Conservation (phyloP, 2,113 vertebrate species). For the Eurypyga helias region DNA sequence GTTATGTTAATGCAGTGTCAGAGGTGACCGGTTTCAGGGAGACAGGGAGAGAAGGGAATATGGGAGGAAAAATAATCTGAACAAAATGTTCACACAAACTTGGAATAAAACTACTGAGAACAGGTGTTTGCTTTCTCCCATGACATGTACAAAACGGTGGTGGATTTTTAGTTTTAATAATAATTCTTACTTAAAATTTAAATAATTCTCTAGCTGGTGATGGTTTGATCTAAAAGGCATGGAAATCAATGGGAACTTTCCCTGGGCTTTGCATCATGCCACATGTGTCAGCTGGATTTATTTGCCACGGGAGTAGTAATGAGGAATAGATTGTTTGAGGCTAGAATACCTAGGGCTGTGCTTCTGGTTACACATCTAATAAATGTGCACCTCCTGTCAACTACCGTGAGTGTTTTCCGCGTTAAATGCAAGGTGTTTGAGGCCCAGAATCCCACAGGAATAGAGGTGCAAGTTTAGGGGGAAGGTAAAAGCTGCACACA, state of each 20-base stretch:
- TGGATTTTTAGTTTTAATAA: not conserved
- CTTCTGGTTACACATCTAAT: not conserved
- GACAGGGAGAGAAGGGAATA: not conserved
- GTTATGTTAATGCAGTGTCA: not conserved
- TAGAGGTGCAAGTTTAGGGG: not conserved
- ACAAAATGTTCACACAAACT: not conserved
- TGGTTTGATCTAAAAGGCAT: not conserved
- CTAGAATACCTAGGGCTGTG: not conserved
- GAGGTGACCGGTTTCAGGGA: not conserved
- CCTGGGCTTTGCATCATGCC: not conserved
- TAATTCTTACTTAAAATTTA: not conserved
- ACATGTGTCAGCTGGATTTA: not conserved
- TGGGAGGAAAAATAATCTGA: not conserved
- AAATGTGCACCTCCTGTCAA: not conserved
- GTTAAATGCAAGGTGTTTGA: not conserved
- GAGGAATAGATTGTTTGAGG: not conserved
- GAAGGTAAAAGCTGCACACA: not conserved
- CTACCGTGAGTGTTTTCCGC: not conserved
- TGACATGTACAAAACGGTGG: not conserved
- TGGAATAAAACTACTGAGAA: conserved; percentile 1
- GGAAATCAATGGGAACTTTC: not conserved
- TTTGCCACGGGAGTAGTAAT: not conserved
- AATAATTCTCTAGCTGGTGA: not conserved
- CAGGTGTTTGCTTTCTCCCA: not conserved
- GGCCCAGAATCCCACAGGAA: not conserved